Evolutionary conservation across 2,113 vertebrate species (phyloP).

Genomic region (Desmodus rotundus): DNA sequence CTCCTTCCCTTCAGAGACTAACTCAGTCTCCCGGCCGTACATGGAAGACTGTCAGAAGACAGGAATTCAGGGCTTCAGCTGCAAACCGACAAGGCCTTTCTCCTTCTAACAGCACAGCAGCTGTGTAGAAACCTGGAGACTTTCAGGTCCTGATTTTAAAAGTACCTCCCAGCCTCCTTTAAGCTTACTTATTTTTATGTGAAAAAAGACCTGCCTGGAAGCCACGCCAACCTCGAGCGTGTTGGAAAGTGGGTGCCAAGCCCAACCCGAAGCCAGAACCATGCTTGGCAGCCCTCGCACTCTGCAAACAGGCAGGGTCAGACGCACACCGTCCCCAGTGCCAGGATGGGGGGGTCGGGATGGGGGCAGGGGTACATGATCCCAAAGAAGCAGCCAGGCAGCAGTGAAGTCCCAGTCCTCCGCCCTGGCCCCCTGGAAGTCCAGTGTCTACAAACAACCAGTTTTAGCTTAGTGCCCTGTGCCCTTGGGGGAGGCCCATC

Average conservation of each 20-base stretch:
- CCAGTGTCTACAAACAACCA: neutral
- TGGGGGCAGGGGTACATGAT: neutral
- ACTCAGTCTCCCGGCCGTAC: slow-evolving; percentile 44
- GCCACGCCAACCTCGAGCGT: slow-evolving; percentile 39
- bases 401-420: neutral
- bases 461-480: slow-evolving; percentile 26
- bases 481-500: neutral
- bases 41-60: slow-evolving; percentile 48
- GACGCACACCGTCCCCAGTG: neutral
- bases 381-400: neutral
- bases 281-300: slow-evolving; percentile 18
- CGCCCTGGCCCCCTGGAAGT: neutral
- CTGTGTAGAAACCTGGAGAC: neutral
- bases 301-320: neutral
- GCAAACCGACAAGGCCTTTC: slow-evolving; percentile 43
- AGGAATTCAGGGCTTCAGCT: slow-evolving; percentile 37
- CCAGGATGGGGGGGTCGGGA: neutral
- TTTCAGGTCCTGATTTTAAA: neutral
- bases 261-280: slow-evolving; percentile 57
- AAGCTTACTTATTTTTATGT: slow-evolving; percentile 52
- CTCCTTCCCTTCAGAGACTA: slow-evolving; percentile 46
- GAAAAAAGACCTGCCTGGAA: slow-evolving; percentile 63
- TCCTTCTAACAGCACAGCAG: neutral
- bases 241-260: slow-evolving; percentile 52
- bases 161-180: neutral